Conservation (phyloP, 2,797 vertebrate genomes). For the Antennarius maculatus region DNA sequence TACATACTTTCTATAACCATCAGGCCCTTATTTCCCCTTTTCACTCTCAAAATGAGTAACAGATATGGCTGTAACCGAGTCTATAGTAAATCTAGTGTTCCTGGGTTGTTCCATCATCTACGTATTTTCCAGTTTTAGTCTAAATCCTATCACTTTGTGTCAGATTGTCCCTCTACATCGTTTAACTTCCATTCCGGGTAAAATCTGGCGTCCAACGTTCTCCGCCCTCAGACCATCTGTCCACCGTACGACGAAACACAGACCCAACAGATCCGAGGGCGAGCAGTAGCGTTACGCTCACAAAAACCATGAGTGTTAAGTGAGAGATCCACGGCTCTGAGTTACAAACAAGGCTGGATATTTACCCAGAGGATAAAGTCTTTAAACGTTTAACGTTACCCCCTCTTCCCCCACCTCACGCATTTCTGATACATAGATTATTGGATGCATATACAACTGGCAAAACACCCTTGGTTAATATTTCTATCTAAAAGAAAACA, state of each 20-base stretch:
- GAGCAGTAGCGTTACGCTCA: background rate
- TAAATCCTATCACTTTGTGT: slow-evolving; percentile 13
- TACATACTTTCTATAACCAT: too few relatives aligned
- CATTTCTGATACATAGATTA: too few relatives aligned
- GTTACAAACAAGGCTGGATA: background rate
- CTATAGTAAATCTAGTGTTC: background rate
- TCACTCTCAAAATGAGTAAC: background rate
- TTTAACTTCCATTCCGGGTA: slow-evolving; percentile 39
- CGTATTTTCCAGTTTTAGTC: background rate
- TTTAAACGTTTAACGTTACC: too few relatives aligned
- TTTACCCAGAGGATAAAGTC: background rate
- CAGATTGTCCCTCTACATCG: slow-evolving; percentile 26
- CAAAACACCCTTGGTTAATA: too few relatives aligned
- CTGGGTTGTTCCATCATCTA: background rate
- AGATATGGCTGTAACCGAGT: background rate
- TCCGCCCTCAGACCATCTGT: slow-evolving; percentile 57
- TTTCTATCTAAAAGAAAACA: too few relatives aligned
- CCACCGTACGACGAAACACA: slow-evolving; percentile 29
- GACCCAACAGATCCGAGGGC: slow-evolving; percentile 24
- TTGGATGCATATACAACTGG: too few relatives aligned
- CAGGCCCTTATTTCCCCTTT: too few relatives aligned
- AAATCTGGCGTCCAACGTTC: slow-evolving; percentile 40
- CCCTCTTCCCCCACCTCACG: too few relatives aligned
- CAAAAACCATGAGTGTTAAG: background rate
- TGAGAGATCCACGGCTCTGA: background rate